phyloP scores from a whole-genome alignment of 2,113 vertebrate genomes.

The Tetrao urogallus region DNA sequence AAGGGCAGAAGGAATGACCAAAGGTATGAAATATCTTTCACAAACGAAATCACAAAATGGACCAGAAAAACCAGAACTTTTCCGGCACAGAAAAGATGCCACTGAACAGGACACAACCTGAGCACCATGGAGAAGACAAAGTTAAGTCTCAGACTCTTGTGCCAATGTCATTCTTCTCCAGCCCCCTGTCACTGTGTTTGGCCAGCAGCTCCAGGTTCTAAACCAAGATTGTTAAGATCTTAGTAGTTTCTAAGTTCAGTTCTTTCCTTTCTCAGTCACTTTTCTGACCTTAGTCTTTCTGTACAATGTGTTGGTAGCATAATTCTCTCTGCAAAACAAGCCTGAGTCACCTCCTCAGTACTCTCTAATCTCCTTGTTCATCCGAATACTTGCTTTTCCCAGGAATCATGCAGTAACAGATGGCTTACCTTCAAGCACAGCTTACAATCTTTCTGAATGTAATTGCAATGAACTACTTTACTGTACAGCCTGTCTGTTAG shows the following conservation, averaged over 20 bases:
- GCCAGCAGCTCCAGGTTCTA: not conserved
- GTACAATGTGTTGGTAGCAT: accelerated
- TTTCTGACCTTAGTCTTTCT: not conserved
- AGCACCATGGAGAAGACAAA: not conserved
- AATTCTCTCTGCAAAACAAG: not conserved
- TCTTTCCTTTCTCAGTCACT: not conserved
- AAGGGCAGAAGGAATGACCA: not conserved
- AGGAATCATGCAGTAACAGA: not conserved
- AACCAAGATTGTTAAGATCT: not conserved
- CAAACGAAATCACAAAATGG: not conserved
- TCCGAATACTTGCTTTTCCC: not conserved
- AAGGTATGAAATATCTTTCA: not conserved
- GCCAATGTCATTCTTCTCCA: not conserved
- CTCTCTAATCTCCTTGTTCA: not conserved
- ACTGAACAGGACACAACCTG: accelerated
- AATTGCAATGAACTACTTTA: not conserved
- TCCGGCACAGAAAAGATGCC: not conserved
- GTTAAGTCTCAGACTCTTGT: not conserved
- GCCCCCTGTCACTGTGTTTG: not conserved
- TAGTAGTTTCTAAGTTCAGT: not conserved
- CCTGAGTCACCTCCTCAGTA: not conserved
- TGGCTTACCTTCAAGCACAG: not conserved
- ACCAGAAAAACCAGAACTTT: not conserved
- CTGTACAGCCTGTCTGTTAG: not conserved
- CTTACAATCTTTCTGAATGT: not conserved